phyloP scores from a whole-genome alignment of 2,113 vertebrate genomes.

The Alces alces region DNA sequence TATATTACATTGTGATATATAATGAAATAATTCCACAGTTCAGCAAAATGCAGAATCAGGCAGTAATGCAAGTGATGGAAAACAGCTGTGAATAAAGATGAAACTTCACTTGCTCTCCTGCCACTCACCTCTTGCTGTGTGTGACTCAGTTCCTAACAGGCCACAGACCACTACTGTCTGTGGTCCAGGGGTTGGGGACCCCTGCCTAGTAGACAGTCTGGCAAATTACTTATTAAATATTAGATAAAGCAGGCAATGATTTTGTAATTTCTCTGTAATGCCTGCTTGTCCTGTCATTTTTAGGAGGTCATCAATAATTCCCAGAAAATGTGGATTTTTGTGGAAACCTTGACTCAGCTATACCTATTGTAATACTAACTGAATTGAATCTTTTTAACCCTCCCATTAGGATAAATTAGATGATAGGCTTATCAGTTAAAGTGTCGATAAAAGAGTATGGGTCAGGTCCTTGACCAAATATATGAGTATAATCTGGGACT shows the following conservation, averaged over 20 bases:
- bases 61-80: not conserved
- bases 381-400: not conserved
- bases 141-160: not conserved
- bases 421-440: not conserved
- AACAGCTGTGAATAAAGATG: not conserved
- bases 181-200: not conserved
- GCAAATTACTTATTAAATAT: not conserved
- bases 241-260: not conserved
- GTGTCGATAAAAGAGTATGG: not conserved
- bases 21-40: not conserved
- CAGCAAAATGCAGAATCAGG: not conserved
- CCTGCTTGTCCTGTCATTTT: not conserved
- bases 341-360: not conserved
- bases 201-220: not conserved
- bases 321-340: not conserved
- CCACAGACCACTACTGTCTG: not conserved
- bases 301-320: not conserved
- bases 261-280: not conserved
- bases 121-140: not conserved
- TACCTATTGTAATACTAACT: not conserved
- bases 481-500: not conserved
- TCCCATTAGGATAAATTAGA: not conserved
- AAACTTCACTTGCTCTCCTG: not conserved
- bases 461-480: not conserved
- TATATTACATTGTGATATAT: not conserved